Evolutionary conservation across 2,888 invertebrate species (phyloP), one percentile per base, ranked within the genome.

Genomic region (Pseudanteris insignis): DNA sequence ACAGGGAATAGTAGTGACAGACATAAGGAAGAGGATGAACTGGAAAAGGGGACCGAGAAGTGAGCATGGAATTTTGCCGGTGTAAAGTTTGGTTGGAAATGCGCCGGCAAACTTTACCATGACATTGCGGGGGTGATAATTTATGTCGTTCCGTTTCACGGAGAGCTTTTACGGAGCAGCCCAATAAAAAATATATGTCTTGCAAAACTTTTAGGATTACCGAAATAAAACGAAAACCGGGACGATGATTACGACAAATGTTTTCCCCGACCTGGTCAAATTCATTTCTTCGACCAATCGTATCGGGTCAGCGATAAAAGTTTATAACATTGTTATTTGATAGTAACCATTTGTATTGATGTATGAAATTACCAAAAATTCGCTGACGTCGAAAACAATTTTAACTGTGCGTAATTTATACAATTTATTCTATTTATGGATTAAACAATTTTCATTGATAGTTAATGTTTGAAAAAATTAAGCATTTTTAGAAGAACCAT

Each of bases 61-160:
- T 47, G 32, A 46, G 36, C 14, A 21, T 26, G 41, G 25, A 62
- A 57, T 50, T 53, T 47, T 2, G 47, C 13, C 32, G n/a, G 43
- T 32, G 36, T 33, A 62, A 57, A 57, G 51, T 62, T 57, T 62
- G 50, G 57, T 57, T 62, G 62, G 57, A 63, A 63, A 48, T 51
- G 32, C 57, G 51, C 41, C 51, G 57, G 51, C 28, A 55, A 57
- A 63, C 47, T 63, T 57, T 48, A 47, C 41, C 46, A 34, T 58
- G 62, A 63, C 57, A 57, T 63, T 48, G 51, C 53, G 44, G 47
- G 13, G 38, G 57, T 48, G 62, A 57, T 57, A 63, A 63, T 63
- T 63, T 63, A 63, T 63, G 53, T 57, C 51, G 40, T 62, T 62
- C 55, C 62, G 62, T 62, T 62, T 62, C 51, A 41, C 57, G 15